Conservation (phyloP, 2,888 invertebrate genomes). For the Hemistola chrysoprasaria region DNA sequence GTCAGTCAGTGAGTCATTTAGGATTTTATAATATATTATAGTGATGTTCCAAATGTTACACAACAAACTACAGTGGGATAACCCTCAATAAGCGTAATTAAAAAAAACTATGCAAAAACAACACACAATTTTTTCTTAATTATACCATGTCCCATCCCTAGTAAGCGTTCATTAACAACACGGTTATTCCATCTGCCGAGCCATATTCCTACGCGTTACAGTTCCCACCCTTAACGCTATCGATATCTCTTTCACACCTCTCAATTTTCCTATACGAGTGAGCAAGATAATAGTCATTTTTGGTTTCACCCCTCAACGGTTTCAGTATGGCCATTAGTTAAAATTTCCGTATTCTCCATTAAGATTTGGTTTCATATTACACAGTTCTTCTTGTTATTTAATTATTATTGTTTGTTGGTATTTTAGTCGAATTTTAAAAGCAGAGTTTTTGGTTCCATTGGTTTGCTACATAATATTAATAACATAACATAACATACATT, state of each 20-base stretch:
- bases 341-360: conserved; percentile 14
- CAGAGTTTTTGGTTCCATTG: no score
- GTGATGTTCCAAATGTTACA: no score
- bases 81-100: no score
- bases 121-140: conserved; percentile 5
- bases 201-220: conserved; percentile 53
- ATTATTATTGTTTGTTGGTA: no score
- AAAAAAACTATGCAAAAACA: no score
- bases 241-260: conserved; percentile 32
- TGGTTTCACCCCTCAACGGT: not conserved
- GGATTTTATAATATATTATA: no score
- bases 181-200: conserved; percentile 36
- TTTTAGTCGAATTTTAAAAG: no score
- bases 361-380: conserved; percentile 14
- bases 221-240: conserved; percentile 37
- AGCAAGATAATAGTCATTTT: conserved; percentile 35
- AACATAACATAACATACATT: no score
- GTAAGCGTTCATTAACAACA: conserved; percentile 33
- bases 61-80: no score
- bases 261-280: conserved; percentile 40
- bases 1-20: no score
- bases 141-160: conserved; percentile 4
- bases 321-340: conserved; percentile 21
- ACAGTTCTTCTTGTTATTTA: conserved; percentile 14
- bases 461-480: no score